Evolutionary conservation across 2,888 invertebrate species (phyloP).

Genomic region (Aleiodes alternator): DNA sequence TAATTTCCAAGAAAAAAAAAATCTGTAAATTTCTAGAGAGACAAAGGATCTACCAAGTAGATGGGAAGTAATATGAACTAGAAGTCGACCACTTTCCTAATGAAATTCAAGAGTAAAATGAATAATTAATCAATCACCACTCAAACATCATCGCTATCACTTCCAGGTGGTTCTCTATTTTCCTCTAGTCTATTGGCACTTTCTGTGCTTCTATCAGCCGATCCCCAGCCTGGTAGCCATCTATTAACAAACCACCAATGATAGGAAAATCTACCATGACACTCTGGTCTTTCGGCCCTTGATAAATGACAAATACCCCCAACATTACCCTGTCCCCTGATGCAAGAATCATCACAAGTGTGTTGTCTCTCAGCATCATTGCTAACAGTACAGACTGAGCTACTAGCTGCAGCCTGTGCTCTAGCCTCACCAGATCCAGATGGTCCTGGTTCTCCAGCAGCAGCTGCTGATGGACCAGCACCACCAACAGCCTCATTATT

Average conservation of each 20-base stretch:
- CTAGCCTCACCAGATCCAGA: conserved; percentile 54
- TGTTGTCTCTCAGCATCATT: conserved; percentile 61
- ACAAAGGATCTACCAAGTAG: not conserved
- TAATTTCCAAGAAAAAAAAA: not conserved
- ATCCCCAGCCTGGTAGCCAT: conserved; percentile 82
- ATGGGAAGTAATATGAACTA: not conserved
- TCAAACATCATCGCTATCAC: conserved; percentile 68
- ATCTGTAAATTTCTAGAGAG: not conserved
- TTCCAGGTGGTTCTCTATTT: conserved; percentile 64
- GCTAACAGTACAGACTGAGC: conserved; percentile 46
- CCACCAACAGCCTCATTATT: conserved; percentile 36
- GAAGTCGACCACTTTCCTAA: too few relatives aligned
- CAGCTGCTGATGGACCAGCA: not conserved
- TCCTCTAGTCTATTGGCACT: conserved; percentile 57
- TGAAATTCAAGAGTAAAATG: too few relatives aligned
- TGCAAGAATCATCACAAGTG: conserved; percentile 75
- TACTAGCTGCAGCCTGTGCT: conserved; percentile 55
- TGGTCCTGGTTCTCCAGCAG: conserved; percentile 21
- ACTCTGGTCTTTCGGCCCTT: conserved; percentile 67
- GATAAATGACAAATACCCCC: conserved; percentile 65
- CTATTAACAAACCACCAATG: conserved; percentile 83
- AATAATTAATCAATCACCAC: too few relatives aligned
- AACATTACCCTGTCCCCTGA: conserved; percentile 74
- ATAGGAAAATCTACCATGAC: conserved; percentile 76
- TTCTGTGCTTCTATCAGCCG: conserved; percentile 51